Base-by-base conservation (phyloP, 2,888 invertebrate species). In the Tridacna crocea region DNA sequence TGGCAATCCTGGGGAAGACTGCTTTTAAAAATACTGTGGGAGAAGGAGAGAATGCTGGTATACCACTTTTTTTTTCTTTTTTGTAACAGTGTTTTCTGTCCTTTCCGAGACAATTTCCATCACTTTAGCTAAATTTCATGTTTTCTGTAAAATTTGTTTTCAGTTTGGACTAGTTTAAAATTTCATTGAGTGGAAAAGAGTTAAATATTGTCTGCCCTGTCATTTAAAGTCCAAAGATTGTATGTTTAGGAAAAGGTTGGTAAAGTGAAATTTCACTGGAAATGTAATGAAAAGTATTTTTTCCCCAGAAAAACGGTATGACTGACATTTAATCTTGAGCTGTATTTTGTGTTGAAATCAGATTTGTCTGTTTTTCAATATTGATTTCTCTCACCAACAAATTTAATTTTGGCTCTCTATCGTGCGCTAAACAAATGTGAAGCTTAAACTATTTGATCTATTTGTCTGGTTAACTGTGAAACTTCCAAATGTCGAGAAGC, bases 351-450 rank as follows among this genome's bases (percentile, higher is more conserved):
- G 70, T 51, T 70, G 47, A 70, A 47, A 24, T 70, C 24, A 22
- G 70, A 70, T 70, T 70, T 70, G 70, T 70, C 70, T 48, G 70
- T 70, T 70, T 68, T 48, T 36, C 66, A 26, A 24, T 70, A 70
- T 70, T 70, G 70, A 70, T 70, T 70, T 51, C 19, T 70, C 70
- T 24, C 70, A 24, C 70, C 51, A 70, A 70, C 51, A 70, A 70
- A 70, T 70, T 70, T 47, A 70, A 70, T 70, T 70, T 70, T n/a
- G 51, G 70, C 70, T 48, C 27, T 70, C n/a, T 70, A 70, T n/a
- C 15, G 70, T 70, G 70, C n/a, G 51, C 51, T 22, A 70, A 70
- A 46, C 48, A 47, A 70, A 70, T 70, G 70, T 36, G 22, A 48
- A 26, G 70, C 70, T 51, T 24, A 51, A 70, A 26, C 70, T 48